These are phyloP conservation scores for Saguinus midas DNA, from an alignment of 2,113 vertebrate species.

Conservation along the genomic window DNA sequence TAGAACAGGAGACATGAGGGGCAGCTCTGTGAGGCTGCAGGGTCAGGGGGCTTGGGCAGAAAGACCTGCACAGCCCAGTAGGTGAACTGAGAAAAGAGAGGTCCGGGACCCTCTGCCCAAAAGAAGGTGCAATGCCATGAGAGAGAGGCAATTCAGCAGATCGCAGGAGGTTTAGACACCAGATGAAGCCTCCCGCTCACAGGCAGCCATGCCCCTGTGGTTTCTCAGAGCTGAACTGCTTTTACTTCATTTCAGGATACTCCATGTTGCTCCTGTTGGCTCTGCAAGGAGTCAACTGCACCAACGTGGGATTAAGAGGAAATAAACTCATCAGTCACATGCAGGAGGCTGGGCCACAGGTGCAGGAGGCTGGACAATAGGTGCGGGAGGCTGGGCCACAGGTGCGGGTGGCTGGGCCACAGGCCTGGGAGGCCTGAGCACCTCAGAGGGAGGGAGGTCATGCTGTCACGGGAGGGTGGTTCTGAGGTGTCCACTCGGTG, in stretches of 20 bases:
- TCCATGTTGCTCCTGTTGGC: neutral
- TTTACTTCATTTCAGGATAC: neutral
- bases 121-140: accelerated
- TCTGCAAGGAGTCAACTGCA: neutral
- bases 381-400: neutral
- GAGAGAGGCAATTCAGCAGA: accelerated
- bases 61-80: accelerated
- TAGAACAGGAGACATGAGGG: neutral
- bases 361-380: neutral
- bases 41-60: neutral
- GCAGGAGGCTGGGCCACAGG: too few species aligned
- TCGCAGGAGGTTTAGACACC: too few species aligned
- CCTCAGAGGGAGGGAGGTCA: neutral
- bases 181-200: accelerated
- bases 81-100: neutral
- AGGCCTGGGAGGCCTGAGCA: accelerated
- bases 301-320: neutral
- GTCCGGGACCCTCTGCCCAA: neutral
- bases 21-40: too few species aligned
- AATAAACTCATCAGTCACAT: neutral
- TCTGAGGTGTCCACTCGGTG: neutral
- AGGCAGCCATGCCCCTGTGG: too few species aligned
- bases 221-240: neutral
- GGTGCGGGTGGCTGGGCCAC: neutral
- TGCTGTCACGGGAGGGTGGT: accelerated